Conservation (phyloP, 2,113 vertebrate genomes). For the Penelope pileata region DNA sequence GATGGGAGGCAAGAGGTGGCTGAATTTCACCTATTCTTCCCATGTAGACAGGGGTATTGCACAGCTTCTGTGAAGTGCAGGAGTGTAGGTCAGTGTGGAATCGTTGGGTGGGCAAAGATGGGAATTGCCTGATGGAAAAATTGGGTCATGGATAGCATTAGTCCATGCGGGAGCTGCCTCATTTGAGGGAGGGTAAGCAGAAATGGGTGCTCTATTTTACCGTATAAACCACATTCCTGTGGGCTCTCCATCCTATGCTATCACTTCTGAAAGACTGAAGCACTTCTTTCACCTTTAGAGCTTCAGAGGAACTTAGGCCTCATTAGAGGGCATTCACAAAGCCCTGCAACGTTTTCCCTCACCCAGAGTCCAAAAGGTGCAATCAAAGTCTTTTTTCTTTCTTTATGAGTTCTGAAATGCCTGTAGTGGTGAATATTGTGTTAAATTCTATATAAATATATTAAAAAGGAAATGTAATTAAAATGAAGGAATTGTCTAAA, state of each 20-base stretch:
- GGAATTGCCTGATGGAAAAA: not conserved
- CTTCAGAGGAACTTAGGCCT: not conserved
- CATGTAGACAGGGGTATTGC: not conserved
- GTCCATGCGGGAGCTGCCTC: not conserved
- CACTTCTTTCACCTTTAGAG: not conserved
- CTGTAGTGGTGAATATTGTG: slow-evolving; percentile 43
- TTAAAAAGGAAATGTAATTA: slow-evolving; percentile 61
- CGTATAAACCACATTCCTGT: not conserved
- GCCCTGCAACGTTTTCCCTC: not conserved
- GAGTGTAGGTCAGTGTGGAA: not conserved
- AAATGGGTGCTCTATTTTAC: not conserved
- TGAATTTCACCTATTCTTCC: not conserved
- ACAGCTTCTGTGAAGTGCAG: not conserved
- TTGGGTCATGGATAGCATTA: not conserved
- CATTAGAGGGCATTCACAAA: not conserved
- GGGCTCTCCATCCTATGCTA: not conserved
- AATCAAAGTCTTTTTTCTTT: slow-evolving; percentile 32
- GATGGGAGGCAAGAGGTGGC: not conserved
- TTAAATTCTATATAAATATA: slow-evolving; percentile 56
- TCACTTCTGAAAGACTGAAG: not conserved
- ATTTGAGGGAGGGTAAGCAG: not conserved
- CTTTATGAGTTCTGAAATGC: slow-evolving; percentile 29
- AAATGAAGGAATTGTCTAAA: slow-evolving; percentile 31
- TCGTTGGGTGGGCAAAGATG: not conserved
- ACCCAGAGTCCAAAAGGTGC: slow-evolving; percentile 13